Percentiles rank a stretch among this genome's conserved stretches.
phyloP scores from a whole-genome alignment of 2,888 invertebrate genomes.

The Acheta domesticus region DNA sequence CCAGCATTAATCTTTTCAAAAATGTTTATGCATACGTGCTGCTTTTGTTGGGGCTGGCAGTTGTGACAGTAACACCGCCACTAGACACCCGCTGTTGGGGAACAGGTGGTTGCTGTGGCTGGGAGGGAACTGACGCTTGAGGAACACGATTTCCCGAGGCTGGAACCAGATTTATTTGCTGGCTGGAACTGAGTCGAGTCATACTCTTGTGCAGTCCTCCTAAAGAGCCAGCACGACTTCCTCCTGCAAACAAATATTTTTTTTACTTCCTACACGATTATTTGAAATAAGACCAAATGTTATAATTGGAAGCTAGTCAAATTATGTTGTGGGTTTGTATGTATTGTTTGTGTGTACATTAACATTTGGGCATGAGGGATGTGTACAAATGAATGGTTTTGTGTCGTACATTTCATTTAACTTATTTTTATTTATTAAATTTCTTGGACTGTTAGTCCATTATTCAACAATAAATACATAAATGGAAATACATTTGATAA shows the following conservation, averaged over 20 bases:
- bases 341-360: no score
- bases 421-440: no score
- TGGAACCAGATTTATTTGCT: slow-evolving; percentile 65
- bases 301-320: no score
- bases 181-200: slow-evolving; percentile 74
- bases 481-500: no score
- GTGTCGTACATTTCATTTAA: no score
- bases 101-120: slow-evolving; percentile 37
- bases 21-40: slow-evolving; percentile 34
- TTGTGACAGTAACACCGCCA: slow-evolving; percentile 63
- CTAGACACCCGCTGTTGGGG: slow-evolving; percentile 48
- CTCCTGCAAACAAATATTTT: slow-evolving; percentile 45
- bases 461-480: no score
- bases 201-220: slow-evolving; percentile 79
- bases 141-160: slow-evolving; percentile 37
- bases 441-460: no score
- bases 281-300: no score
- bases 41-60: slow-evolving; percentile 42
- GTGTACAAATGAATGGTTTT: no score
- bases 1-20: no score
- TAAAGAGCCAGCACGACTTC: slow-evolving; percentile 57
- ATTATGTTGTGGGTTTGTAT: no score
- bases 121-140: slow-evolving; percentile 39
- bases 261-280: neutral
- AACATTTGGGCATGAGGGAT: no score